These are phyloP conservation scores for Pundamilia nyererei DNA, from an alignment of 2,113 vertebrate species.

Conservation along the genomic window DNA sequence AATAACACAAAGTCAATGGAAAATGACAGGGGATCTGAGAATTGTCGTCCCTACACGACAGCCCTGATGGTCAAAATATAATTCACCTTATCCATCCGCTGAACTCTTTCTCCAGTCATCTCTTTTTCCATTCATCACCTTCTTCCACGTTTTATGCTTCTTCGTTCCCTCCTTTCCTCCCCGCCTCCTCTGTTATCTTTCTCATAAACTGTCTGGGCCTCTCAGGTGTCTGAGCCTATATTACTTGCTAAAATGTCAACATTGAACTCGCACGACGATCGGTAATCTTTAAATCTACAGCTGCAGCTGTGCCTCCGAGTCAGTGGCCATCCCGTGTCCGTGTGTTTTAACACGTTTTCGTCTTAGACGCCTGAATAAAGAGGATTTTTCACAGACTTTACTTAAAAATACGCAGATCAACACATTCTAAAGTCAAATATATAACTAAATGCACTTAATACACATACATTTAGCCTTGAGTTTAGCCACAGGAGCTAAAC, in stretches of 20 bases:
- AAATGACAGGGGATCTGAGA: slow-evolving; percentile 33
- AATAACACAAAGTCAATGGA: slow-evolving; percentile 38
- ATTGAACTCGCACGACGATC: neutral
- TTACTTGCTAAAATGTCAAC: neutral
- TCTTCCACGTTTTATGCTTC: neutral
- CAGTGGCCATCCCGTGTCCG: neutral
- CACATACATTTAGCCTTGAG: neutral
- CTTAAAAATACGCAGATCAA: neutral
- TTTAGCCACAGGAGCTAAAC: neutral
- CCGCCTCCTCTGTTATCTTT: neutral
- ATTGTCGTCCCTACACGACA: slow-evolving; percentile 30
- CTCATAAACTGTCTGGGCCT: neutral
- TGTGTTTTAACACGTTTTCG: neutral
- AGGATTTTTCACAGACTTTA: neutral
- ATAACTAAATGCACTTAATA: neutral
- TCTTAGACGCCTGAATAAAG: neutral
- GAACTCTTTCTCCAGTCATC: slow-evolving; percentile 8
- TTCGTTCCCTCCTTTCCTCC: neutral
- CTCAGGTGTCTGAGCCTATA: neutral
- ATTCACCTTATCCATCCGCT: neutral
- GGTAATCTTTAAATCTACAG: neutral
- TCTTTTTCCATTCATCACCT: slow-evolving; percentile 37
- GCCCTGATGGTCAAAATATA: slow-evolving; percentile 37
- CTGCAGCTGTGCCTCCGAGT: neutral
- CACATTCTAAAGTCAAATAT: neutral